A percentile compares a stretch with the other conserved stretches of the same genome.
Conservation (phyloP, 1,140 invertebrate species). For the Ylistrum balloti region DNA sequence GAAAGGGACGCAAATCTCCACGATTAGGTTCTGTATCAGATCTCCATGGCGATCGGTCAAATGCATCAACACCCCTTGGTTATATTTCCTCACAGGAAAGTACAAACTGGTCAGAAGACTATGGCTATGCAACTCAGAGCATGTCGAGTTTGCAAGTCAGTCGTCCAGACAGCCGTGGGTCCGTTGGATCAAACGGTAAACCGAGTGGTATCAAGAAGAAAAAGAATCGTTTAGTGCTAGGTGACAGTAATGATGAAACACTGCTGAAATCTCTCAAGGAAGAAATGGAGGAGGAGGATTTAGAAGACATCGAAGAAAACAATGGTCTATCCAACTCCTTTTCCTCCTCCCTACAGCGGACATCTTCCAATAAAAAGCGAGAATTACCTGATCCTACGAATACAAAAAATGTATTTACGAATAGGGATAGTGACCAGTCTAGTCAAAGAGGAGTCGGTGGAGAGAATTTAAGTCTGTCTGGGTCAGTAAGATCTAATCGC, state of each 20-base stretch:
- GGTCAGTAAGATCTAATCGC: constrained; percentile 18
- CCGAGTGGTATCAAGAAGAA: constrained; percentile 65
- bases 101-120: constrained; percentile 67
- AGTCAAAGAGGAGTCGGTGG: neutral
- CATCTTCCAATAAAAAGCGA: neutral
- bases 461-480: neutral
- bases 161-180: constrained; percentile 72
- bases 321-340: constrained; percentile 44
- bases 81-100: constrained; percentile 69
- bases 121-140: constrained; percentile 71
- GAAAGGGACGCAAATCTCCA: constrained; percentile 69
- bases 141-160: constrained; percentile 68
- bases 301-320: constrained; percentile 73
- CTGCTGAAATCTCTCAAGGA: constrained; percentile 74
- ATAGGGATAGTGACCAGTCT: constrained; percentile 27
- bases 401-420: neutral
- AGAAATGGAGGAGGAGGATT: constrained; percentile 71
- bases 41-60: constrained; percentile 73
- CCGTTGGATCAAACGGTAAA: constrained; percentile 60
- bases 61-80: constrained; percentile 75
- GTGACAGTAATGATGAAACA: constrained; percentile 69
- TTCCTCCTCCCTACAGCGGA: constrained; percentile 30
- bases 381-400: neutral
- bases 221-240: constrained; percentile 72
- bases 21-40: constrained; percentile 67